A percentile compares a stretch with the other conserved stretches of the same genome.
phyloP scores from a whole-genome alignment of 2,888 invertebrate species.

The Gastrophysa polygoni region DNA sequence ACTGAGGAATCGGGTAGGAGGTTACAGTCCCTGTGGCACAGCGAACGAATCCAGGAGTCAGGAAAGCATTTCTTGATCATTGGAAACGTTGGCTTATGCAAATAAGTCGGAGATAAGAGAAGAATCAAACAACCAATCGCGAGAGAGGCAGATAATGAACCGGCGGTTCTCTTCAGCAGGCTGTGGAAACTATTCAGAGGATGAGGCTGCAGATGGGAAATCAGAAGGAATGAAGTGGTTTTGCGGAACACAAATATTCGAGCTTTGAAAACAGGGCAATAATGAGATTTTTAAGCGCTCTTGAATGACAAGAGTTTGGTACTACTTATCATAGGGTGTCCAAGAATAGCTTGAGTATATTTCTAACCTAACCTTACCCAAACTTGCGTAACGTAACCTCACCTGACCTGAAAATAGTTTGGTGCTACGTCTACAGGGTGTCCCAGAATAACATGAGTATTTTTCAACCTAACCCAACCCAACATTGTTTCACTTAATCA shows the following conservation, averaged over 20 bases:
- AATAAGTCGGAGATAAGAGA: conserved; percentile 55
- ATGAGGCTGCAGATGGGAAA: conserved; percentile 57
- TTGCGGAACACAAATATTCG: conserved; percentile 57
- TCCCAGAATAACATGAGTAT: no score
- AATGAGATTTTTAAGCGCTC: no score
- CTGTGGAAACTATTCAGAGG: conserved; percentile 54
- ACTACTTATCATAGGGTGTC: no score
- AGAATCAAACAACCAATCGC: conserved; percentile 55
- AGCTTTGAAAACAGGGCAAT: conserved; percentile 54
- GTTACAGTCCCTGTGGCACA: conserved; percentile 12
- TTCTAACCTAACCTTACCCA: no score
- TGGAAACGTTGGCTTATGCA: conserved; percentile 47
- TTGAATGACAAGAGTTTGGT: no score
- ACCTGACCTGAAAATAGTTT: no score
- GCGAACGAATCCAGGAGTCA: conserved; percentile 25
- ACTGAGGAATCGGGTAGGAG: conserved; percentile 5
- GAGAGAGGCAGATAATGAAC: conserved; percentile 55
- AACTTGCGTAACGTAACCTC: no score
- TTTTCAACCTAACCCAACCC: no score
- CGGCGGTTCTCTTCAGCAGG: conserved; percentile 52
- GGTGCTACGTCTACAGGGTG: no score
- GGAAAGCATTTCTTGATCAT: conserved; percentile 38
- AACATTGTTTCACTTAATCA: no score
- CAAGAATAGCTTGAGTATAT: no score
- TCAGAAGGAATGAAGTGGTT: conserved; percentile 58